phyloP scores from a whole-genome alignment of 2,113 vertebrate genomes.

The Peromyscus californicus region DNA sequence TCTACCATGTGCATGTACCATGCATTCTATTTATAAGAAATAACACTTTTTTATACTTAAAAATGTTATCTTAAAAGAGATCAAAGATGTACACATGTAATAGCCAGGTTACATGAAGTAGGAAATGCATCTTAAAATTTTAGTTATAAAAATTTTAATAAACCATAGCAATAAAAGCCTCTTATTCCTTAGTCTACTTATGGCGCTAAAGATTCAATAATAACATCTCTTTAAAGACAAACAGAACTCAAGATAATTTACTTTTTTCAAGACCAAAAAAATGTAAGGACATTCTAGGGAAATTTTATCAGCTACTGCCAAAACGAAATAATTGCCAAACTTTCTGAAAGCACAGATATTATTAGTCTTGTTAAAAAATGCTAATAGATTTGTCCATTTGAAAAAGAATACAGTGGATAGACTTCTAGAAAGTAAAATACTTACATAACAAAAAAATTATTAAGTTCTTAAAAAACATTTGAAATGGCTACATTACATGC shows the following conservation, averaged over 20 bases:
- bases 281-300: slow-evolving; percentile 31
- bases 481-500: background rate
- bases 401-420: slow-evolving; percentile 4
- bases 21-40: background rate
- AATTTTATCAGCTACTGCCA: slow-evolving; percentile 10
- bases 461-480: background rate
- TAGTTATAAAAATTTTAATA: slow-evolving; percentile 71
- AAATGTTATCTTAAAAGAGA: slow-evolving; percentile 17
- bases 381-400: background rate
- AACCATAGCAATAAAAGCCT: slow-evolving; percentile 69
- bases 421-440: background rate
- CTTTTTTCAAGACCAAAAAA: slow-evolving; percentile 50
- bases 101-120: slow-evolving; percentile 47
- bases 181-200: slow-evolving; percentile 22
- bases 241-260: slow-evolving; percentile 42
- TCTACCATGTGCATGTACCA: background rate
- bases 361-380: slow-evolving; percentile 12
- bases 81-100: background rate
- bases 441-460: background rate
- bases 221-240: slow-evolving; percentile 53
- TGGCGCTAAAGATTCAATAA: slow-evolving; percentile 41
- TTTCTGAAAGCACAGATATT: slow-evolving; percentile 28
- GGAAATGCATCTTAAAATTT: slow-evolving; percentile 51
- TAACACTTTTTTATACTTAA: slow-evolving; percentile 38
- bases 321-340: slow-evolving; percentile 24